Conservation (phyloP, 2,113 vertebrate genomes). For the Telmatochromis sp. region DNA sequence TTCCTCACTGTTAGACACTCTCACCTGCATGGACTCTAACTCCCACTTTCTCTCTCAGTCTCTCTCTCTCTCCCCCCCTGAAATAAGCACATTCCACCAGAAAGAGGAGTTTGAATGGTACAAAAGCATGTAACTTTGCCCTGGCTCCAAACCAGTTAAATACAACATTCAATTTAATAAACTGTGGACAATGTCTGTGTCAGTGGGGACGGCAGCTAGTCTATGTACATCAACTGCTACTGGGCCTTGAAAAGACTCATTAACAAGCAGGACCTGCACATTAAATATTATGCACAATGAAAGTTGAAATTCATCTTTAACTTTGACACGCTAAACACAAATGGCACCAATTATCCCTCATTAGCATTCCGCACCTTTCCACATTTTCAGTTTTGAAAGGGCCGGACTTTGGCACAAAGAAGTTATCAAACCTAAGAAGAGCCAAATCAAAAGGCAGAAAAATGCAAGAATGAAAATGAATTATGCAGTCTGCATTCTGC, state of each 20-base stretch:
- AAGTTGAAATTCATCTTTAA: constrained; percentile 14
- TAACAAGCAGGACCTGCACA: not conserved
- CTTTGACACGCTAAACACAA: constrained; percentile 43
- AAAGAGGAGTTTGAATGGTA: constrained; percentile 49
- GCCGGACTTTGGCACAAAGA: constrained; percentile 25
- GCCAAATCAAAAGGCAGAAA: constrained; percentile 61
- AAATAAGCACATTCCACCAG: constrained; percentile 55
- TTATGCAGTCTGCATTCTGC: constrained; percentile 75
- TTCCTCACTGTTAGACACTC: constrained; percentile 77
- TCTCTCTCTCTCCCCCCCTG: constrained; percentile 1
- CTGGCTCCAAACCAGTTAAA: constrained; percentile 57
- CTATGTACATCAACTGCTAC: constrained; percentile 6
- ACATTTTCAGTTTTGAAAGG: constrained; percentile 1
- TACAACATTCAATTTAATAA: constrained; percentile 56
- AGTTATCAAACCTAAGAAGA: constrained; percentile 37
- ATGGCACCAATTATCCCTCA: constrained; percentile 41
- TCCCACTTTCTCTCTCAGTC: constrained; percentile 29
- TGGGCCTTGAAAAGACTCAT: not conserved
- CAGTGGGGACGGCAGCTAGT: constrained; percentile 17
- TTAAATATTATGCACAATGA: not conserved
- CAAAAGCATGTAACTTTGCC: constrained; percentile 53
- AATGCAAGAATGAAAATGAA: constrained; percentile 68
- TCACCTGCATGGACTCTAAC: constrained; percentile 64
- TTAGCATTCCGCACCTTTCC: constrained; percentile 35
- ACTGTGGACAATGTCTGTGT: constrained; percentile 37